A percentile compares a stretch with the other conserved stretches of the same genome.
These are phyloP conservation scores for Drosophila bipectinata DNA, from an alignment of 1,140 invertebrate species.

Conservation along the genomic window DNA sequence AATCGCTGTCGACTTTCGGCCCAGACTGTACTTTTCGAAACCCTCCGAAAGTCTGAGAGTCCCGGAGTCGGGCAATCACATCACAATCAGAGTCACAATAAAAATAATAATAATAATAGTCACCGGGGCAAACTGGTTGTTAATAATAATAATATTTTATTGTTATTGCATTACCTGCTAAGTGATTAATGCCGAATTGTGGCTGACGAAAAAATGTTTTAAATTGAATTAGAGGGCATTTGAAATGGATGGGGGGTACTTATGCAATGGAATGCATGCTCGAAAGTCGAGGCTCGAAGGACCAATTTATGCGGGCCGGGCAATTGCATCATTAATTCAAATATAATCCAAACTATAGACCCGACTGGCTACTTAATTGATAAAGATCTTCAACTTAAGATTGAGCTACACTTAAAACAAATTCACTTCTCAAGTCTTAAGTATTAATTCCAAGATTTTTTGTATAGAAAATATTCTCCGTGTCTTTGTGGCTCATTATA, in stretches of 20 bases:
- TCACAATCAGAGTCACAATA: constrained; percentile 22
- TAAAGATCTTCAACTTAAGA: not conserved
- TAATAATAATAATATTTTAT: constrained; percentile 78
- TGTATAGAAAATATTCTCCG: not conserved
- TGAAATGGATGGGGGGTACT: not conserved
- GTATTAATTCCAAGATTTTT: no score
- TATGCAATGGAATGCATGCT: no score
- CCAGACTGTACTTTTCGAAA: constrained; percentile 35
- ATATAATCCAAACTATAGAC: not conserved
- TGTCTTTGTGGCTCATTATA: constrained; percentile 24
- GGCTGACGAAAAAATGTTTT: not conserved
- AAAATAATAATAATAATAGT: constrained; percentile 66
- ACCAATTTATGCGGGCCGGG: constrained; percentile 42
- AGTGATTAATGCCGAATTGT: constrained; percentile 63
- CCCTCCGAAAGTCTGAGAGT: no score
- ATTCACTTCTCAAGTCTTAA: no score
- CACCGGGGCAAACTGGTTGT: constrained; percentile 62
- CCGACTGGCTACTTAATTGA: constrained; percentile 25
- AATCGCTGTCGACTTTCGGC: constrained; percentile 7
- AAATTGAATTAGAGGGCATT: not conserved
- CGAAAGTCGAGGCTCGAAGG: no score
- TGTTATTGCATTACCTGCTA: constrained; percentile 78
- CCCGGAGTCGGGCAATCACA: constrained; percentile 19
- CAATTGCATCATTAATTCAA: constrained; percentile 60
- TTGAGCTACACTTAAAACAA: no score